Conservation (phyloP, 1,140 invertebrate species). For the Lordiphosa collinella region DNA sequence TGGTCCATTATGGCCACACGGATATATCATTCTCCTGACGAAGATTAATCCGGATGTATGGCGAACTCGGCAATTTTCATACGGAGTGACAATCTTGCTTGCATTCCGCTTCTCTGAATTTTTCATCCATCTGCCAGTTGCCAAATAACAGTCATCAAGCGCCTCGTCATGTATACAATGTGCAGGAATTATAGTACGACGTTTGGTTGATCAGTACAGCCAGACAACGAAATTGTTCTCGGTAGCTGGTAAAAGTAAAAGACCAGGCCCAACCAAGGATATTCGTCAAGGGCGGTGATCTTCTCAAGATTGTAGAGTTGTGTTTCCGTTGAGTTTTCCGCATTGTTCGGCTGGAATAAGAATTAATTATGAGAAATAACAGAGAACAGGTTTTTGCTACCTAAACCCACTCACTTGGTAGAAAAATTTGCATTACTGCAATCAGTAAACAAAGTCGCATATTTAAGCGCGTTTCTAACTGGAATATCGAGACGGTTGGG, state of each 20-base stretch:
- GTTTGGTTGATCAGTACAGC: too few relatives aligned
- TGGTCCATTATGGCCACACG: not conserved
- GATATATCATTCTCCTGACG: conserved; percentile 4
- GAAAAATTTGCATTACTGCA: too few relatives aligned
- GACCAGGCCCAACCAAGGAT: conserved; percentile 4
- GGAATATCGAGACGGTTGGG: too few relatives aligned
- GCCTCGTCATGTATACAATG: conserved; percentile 2
- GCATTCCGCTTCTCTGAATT: too few relatives aligned
- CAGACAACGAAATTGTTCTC: too few relatives aligned
- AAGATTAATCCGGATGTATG: conserved; percentile 1
- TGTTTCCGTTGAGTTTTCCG: conserved; percentile 6
- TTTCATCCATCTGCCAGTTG: not conserved
- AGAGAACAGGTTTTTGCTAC: too few relatives aligned
- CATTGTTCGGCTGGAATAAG: not conserved
- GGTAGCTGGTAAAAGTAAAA: not conserved
- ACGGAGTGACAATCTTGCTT: not conserved
- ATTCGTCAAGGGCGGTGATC: not conserved
- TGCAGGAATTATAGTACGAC: not conserved
- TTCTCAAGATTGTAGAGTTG: conserved; percentile 3
- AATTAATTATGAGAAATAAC: too few relatives aligned
- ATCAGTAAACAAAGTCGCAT: too few relatives aligned
- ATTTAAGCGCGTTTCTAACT: too few relatives aligned
- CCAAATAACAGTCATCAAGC: not conserved
- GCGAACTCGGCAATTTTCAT: conserved; percentile 5
- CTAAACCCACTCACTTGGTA: too few relatives aligned